Evolutionary conservation across 2,113 vertebrate genomes (phyloP).

Genomic region (Hucho hucho): DNA sequence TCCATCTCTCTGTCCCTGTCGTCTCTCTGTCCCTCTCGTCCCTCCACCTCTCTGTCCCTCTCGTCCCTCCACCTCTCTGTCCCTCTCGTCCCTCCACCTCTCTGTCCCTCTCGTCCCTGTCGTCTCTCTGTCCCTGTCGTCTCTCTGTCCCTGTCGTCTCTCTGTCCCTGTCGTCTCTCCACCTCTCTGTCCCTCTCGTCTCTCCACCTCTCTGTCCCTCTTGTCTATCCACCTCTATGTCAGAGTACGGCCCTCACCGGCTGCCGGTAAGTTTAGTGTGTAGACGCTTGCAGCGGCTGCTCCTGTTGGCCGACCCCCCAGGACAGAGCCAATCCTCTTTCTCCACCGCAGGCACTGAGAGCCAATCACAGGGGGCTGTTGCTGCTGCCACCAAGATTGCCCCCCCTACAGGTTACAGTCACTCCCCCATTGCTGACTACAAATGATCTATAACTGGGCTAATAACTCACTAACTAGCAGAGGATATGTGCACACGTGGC

Average conservation of each 20-base stretch:
- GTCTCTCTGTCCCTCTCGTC: slow-evolving; percentile 54
- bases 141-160: not conserved
- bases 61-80: slow-evolving; percentile 59
- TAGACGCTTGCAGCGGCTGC: slow-evolving; percentile 94
- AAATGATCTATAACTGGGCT: no score
- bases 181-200: slow-evolving; percentile 54
- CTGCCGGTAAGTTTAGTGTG: slow-evolving; percentile 94
- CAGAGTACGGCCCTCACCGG: slow-evolving; percentile 89
- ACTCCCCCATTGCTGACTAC: slow-evolving; percentile 12
- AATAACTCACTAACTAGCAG: no score
- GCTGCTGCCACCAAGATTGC: slow-evolving; percentile 71
- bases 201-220: slow-evolving; percentile 46
- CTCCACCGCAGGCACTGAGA: slow-evolving; percentile 67
- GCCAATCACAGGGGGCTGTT: slow-evolving; percentile 66
- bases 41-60: slow-evolving; percentile 69
- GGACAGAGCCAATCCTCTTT: slow-evolving; percentile 78
- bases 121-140: no score
- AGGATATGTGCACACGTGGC: no score
- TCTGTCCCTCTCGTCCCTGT: not conserved
- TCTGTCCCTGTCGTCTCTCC: slow-evolving; percentile 46
- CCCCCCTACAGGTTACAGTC: slow-evolving; percentile 80
- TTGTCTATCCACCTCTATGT: slow-evolving; percentile 66
- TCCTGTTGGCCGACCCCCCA: slow-evolving; percentile 91
- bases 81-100: not conserved
- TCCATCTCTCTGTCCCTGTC: slow-evolving; percentile 36